phyloP scores from a whole-genome alignment of 2,888 invertebrate species.

The Lepidochrysops patricia region DNA sequence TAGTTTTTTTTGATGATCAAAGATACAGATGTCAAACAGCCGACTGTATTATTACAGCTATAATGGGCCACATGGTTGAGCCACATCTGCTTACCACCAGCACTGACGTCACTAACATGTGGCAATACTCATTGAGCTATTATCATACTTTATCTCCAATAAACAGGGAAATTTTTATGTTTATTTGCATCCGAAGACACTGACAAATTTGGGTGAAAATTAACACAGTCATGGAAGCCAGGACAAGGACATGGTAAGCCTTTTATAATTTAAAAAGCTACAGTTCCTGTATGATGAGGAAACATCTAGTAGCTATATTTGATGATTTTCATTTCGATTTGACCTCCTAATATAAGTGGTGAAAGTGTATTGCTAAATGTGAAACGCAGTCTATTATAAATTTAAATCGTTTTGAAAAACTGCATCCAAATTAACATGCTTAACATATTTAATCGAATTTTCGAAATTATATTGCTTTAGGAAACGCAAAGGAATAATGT shows the following conservation, averaged over 20 bases:
- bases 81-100: constrained; percentile 56
- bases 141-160: constrained; percentile 11
- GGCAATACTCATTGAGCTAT: constrained; percentile 39
- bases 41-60: constrained; percentile 35
- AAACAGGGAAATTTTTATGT: too few relatives aligned
- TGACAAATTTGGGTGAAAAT: neutral
- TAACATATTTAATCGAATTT: neutral
- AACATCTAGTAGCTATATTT: too few relatives aligned
- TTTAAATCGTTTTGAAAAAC: neutral
- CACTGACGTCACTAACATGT: constrained; percentile 60
- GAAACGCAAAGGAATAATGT: neutral
- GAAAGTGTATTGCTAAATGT: neutral
- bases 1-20: constrained; percentile 22
- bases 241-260: too few relatives aligned
- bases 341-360: neutral
- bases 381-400: neutral
- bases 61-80: constrained; percentile 38
- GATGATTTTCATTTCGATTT: too few relatives aligned
- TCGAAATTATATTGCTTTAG: neutral
- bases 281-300: too few relatives aligned
- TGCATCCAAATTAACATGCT: neutral
- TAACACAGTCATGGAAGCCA: too few relatives aligned
- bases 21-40: constrained; percentile 61
- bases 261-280: too few relatives aligned
- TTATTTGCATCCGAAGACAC: neutral